Evolutionary conservation across 2,888 invertebrate species (phyloP).

Genomic region (Lymantria monacha): DNA sequence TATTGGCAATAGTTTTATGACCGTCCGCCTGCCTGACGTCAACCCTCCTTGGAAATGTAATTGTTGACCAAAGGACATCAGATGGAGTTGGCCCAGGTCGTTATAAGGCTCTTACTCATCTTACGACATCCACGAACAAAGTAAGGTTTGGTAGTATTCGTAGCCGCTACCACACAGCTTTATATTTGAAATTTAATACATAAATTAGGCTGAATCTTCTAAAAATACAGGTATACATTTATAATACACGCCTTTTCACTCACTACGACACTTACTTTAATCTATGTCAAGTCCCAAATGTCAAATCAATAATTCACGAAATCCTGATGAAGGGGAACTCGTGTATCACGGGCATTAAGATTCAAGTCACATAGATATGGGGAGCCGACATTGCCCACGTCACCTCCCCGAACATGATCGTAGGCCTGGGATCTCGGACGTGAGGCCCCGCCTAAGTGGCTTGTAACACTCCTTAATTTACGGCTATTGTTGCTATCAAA

Average conservation of each 20-base stretch:
- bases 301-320: conserved; percentile 9
- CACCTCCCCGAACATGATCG: conserved; percentile 31
- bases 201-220: background rate
- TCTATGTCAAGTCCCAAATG: background rate
- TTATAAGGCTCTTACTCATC: too few relatives aligned
- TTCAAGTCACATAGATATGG: conserved; percentile 9
- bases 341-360: conserved; percentile 5
- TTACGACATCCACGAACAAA: too few relatives aligned
- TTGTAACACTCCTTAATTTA: conserved; percentile 4
- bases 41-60: too few relatives aligned
- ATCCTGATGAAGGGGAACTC: conserved; percentile 3
- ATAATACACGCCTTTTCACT: background rate
- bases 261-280: background rate
- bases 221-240: background rate
- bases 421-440: conserved; percentile 40
- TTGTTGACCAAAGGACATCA: too few relatives aligned
- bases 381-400: background rate
- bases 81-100: too few relatives aligned
- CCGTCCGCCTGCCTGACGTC: too few relatives aligned
- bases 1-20: too few relatives aligned
- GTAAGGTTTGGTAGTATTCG: too few relatives aligned
- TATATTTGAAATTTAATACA: too few relatives aligned
- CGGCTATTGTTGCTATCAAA: background rate
- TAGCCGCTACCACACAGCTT: too few relatives aligned
- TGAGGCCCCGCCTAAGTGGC: conserved; percentile 24